These are phyloP conservation scores for Gallinago nigripennis DNA, from an alignment of 2,797 vertebrate genomes.

Conservation along the genomic window DNA sequence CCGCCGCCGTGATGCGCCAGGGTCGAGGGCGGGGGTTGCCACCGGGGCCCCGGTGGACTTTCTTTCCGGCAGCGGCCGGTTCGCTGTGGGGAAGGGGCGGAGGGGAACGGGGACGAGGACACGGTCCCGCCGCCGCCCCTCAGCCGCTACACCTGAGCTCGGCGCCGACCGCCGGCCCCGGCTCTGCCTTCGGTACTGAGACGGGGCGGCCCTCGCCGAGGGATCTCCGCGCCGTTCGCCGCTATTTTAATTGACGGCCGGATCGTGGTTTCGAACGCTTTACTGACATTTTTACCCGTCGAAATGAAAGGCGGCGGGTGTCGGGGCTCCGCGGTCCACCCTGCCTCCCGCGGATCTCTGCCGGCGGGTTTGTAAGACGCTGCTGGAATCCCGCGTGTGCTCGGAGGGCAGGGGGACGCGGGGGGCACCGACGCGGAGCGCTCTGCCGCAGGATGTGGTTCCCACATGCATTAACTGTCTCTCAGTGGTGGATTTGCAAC, in stretches of 20 bases:
- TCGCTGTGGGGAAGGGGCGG: too few relatives aligned
- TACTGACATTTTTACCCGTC: neutral
- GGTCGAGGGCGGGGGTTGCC: neutral
- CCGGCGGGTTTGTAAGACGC: fast-evolving
- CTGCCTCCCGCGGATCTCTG: neutral
- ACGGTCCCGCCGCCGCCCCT: too few relatives aligned
- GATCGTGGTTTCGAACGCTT: neutral
- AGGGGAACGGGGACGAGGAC: too few relatives aligned
- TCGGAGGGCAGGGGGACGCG: neutral
- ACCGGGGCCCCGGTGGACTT: neutral
- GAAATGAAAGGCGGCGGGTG: neutral
- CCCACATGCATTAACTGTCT: neutral
- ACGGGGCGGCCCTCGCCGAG: neutral
- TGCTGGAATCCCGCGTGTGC: neutral
- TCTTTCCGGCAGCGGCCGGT: neutral
- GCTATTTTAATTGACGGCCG: neutral
- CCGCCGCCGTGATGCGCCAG: neutral
- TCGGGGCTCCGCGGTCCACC: neutral
- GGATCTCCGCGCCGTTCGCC: too few relatives aligned
- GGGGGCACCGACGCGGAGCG: neutral
- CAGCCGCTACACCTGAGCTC: neutral
- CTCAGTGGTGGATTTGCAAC: neutral
- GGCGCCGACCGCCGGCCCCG: neutral
- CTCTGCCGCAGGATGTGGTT: neutral
- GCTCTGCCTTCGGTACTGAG: neutral